Base-by-base conservation (phyloP, 1,140 invertebrate genomes). In the Condylostylus longicornis region DNA sequence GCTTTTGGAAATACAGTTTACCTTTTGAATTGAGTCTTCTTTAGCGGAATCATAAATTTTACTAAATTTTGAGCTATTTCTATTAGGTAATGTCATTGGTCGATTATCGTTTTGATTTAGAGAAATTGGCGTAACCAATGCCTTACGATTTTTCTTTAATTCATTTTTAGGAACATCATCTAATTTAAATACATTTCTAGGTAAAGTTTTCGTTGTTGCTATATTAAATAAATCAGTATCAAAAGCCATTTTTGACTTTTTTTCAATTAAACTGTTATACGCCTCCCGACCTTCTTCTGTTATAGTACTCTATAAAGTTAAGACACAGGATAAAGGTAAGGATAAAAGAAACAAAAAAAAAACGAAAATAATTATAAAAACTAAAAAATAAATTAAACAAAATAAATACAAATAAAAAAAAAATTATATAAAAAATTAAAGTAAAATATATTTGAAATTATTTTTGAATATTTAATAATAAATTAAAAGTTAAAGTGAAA, bases 201-300 rank as follows among this genome's bases (percentile, higher is more conserved):
- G 50, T 34, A 53, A 25, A 15, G 50, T 53, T 39, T 49, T 50
- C 13, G 48, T 37, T 2, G 48, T 44, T 30, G 44, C 45, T 41
- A 58, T 28, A 5, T 55, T 50, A 19, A 58, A 58, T 38, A 58
- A 54, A 41, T 57, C 44, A 5, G 54, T 55, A 36, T 58, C 55
- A 39, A 58, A 31, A 4, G 46, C 50, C 38, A 57, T 31, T 30
- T 53, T 45, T n/a, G 46, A 43, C 33, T 58, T 58, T 21, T 55
- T 77, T 46, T 91, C 87, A 25, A 96, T 85, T 21, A 96, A 64
- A 46, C 79, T 80, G 53, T 86, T 83, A 66, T 95, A 96, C 0
- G 87, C 90, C 53, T 85, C 77, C 51, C 88, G 86, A 21, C 86
- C 77, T 50, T 84, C 79, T 44, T 79, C 74, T n/a, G 78, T 81